A percentile compares a stretch with the other conserved stretches of the same genome.
Conservation (phyloP, 2,113 vertebrate species). For the Pseudonaja textilis region DNA sequence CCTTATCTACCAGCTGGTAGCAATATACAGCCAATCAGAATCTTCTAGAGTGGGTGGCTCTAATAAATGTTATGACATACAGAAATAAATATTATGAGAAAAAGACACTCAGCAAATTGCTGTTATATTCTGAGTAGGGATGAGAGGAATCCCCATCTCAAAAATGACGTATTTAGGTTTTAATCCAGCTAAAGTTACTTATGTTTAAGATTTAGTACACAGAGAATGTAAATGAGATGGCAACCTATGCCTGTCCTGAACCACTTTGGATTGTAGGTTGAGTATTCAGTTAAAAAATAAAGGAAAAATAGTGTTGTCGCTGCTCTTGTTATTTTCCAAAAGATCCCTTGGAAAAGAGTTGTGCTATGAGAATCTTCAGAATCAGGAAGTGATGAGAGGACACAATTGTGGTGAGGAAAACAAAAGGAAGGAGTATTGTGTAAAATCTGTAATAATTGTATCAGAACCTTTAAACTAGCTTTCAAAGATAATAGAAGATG, state of each 20-base stretch:
- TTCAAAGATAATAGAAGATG: not conserved
- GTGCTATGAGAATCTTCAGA: not conserved
- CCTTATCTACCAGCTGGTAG: not conserved
- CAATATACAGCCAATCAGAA: not conserved
- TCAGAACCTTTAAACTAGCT: not conserved
- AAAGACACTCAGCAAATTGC: not conserved
- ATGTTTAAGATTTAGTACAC: not conserved
- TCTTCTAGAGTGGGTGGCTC: not conserved
- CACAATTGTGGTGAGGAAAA: not conserved
- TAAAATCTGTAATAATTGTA: not conserved
- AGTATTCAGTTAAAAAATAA: not conserved
- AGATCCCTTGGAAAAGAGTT: not conserved
- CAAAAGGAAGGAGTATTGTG: too few relatives aligned
- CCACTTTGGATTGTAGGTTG: not conserved
- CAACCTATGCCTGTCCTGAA: not conserved
- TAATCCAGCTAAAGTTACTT: not conserved
- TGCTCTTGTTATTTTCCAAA: not conserved
- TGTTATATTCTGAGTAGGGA: not conserved
- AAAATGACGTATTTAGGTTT: not conserved
- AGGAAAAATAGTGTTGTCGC: not conserved
- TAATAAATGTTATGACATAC: not conserved
- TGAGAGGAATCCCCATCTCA: not conserved
- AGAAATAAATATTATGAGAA: not conserved
- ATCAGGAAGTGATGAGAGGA: not conserved
- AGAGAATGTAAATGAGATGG: not conserved